Conservation (phyloP, 2,888 invertebrate genomes). For the Auanema sp. region DNA sequence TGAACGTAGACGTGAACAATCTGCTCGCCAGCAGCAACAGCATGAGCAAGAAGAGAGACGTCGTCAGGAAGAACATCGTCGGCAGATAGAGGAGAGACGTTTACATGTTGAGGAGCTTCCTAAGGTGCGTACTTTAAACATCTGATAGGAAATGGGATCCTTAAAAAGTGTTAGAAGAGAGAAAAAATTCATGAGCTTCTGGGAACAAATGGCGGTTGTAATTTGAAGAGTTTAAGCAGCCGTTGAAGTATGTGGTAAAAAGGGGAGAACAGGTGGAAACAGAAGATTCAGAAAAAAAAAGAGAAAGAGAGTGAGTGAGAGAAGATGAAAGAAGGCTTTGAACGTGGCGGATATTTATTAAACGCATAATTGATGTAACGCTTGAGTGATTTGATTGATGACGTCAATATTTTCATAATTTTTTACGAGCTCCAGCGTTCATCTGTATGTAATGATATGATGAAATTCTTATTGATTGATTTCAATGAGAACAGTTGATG, state of each 20-base stretch:
- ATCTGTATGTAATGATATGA: not conserved
- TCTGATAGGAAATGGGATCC: too few relatives aligned
- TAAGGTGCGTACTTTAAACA: too few relatives aligned
- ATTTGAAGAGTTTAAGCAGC: not conserved
- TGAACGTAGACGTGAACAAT: slow-evolving; percentile 11
- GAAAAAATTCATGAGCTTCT: too few relatives aligned
- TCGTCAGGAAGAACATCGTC: slow-evolving; percentile 19
- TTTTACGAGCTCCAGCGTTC: not conserved
- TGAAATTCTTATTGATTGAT: too few relatives aligned
- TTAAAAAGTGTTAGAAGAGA: too few relatives aligned
- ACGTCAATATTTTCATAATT: not conserved
- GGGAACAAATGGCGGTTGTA: too few relatives aligned
- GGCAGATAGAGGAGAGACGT: slow-evolving; percentile 22
- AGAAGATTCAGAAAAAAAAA: slow-evolving; percentile 9
- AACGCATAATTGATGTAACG: not conserved
- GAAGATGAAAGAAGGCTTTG: slow-evolving; percentile 3
- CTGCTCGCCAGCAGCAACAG: slow-evolving; percentile 13
- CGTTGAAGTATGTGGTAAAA: not conserved
- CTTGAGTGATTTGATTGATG: not conserved
- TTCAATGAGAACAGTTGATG: too few relatives aligned
- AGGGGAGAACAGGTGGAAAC: slow-evolving; percentile 5
- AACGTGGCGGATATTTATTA: slow-evolving; percentile 1
- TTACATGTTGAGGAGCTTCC: slow-evolving; percentile 1
- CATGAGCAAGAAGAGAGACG: slow-evolving; percentile 21
- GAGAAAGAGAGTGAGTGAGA: slow-evolving; percentile 3